These are phyloP conservation scores for Petrocephalus microphthalmus DNA, from an alignment of 2,113 vertebrate genomes.

Conservation along the genomic window DNA sequence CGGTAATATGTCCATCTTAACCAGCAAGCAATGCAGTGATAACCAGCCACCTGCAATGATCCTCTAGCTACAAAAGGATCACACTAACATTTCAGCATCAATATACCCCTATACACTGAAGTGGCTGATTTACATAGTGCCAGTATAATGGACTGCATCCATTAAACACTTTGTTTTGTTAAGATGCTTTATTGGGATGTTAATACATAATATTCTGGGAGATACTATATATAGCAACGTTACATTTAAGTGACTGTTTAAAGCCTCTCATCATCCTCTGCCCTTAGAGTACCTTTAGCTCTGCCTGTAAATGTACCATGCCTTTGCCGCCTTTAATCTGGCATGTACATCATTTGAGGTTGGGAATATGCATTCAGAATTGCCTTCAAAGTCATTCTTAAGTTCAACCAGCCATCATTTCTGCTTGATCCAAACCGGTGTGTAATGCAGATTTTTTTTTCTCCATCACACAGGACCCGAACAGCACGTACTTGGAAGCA, in stretches of 20 bases:
- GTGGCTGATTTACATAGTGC: not conserved
- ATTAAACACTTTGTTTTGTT: not conserved
- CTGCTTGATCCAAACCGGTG: not conserved
- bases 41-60: not conserved
- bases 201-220: not conserved
- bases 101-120: not conserved
- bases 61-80: not conserved
- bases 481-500: slow-evolving; percentile 29
- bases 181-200: not conserved
- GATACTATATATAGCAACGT: not conserved
- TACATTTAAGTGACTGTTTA: not conserved
- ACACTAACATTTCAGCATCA: not conserved
- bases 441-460: not conserved
- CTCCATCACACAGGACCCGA: not conserved
- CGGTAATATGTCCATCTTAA: not conserved
- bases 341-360: not conserved
- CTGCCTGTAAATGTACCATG: not conserved
- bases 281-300: not conserved
- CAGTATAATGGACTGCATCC: not conserved
- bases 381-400: not conserved
- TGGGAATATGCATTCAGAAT: not conserved
- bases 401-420: not conserved
- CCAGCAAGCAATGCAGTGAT: not conserved
- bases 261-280: not conserved
- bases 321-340: not conserved